Conservation (phyloP, 2,797 vertebrate genomes). For the Chaetophractus vellerosus region DNA sequence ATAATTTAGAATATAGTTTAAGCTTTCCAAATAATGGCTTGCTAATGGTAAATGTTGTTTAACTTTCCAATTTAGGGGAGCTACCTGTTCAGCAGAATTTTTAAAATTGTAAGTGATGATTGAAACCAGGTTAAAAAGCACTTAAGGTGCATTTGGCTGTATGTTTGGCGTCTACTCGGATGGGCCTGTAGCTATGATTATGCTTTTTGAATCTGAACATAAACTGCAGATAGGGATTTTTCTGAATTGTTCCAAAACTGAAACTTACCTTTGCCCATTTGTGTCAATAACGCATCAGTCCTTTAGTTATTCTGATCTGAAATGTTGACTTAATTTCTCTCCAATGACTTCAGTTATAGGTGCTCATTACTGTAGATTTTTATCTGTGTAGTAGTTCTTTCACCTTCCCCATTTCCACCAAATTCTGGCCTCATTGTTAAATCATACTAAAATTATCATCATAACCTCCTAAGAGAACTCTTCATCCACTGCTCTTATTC, state of each 20-base stretch:
- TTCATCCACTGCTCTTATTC: not conserved
- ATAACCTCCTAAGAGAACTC: not conserved
- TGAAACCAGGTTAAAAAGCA: slow-evolving; percentile 80
- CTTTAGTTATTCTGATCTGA: not conserved
- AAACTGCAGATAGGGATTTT: slow-evolving; percentile 61
- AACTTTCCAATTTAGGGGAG: slow-evolving; percentile 78
- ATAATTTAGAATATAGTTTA: slow-evolving; percentile 77
- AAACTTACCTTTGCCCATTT: slow-evolving; percentile 24
- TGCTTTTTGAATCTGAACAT: slow-evolving; percentile 59
- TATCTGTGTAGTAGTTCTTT: not conserved
- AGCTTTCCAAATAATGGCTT: slow-evolving; percentile 82
- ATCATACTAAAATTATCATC: not conserved
- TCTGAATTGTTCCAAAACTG: not conserved
- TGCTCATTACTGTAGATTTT: not conserved
- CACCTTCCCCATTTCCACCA: not conserved
- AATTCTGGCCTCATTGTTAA: not conserved
- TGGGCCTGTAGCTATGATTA: slow-evolving; percentile 34
- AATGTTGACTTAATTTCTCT: slow-evolving; percentile 50
- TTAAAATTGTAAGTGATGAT: slow-evolving; percentile 75
- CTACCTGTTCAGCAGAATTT: slow-evolving; percentile 85
- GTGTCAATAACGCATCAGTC: not conserved
- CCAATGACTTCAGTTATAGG: not conserved
- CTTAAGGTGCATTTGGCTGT: slow-evolving; percentile 77
- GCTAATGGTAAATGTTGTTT: slow-evolving; percentile 81
- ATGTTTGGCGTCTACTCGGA: slow-evolving; percentile 47